Evolutionary conservation across 1,140 invertebrate species (phyloP).

Genomic region (Eurosta solidaginis): DNA sequence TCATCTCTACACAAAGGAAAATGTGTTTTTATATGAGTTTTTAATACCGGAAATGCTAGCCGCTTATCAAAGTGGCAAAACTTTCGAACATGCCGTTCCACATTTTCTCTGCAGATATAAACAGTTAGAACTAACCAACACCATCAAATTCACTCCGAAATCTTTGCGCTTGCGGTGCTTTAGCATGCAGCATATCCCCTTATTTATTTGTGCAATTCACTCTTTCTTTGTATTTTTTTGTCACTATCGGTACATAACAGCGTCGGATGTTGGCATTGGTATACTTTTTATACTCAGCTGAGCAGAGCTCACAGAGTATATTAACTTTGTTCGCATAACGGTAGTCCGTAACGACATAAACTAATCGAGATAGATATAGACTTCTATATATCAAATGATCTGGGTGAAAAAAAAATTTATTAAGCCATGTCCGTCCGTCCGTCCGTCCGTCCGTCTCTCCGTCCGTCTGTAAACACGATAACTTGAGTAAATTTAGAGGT

Average conservation of each 20-base stretch:
- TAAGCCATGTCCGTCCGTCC: too few relatives aligned
- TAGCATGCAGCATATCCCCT: background rate
- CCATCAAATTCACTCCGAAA: background rate
- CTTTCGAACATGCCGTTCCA: background rate
- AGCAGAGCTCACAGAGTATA: too few relatives aligned
- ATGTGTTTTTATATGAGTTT: background rate
- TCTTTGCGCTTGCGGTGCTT: background rate
- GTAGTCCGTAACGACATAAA: too few relatives aligned
- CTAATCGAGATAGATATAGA: too few relatives aligned
- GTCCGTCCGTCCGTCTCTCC: too few relatives aligned
- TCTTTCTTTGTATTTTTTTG: background rate
- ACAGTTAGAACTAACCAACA: background rate
- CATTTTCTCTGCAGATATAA: background rate
- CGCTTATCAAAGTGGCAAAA: conserved; percentile 8
- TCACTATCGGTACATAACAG: too few relatives aligned
- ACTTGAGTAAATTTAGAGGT: too few relatives aligned
- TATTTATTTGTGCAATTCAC: background rate
- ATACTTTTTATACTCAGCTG: background rate
- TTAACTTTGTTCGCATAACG: too few relatives aligned
- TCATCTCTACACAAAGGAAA: too few relatives aligned
- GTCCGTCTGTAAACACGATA: too few relatives aligned
- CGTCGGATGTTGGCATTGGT: background rate
- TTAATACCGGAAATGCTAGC: conserved; percentile 11
- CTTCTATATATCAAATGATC: too few relatives aligned
- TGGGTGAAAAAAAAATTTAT: too few relatives aligned